Conservation (phyloP, 2,888 invertebrate genomes). For the Noctua janthina region DNA sequence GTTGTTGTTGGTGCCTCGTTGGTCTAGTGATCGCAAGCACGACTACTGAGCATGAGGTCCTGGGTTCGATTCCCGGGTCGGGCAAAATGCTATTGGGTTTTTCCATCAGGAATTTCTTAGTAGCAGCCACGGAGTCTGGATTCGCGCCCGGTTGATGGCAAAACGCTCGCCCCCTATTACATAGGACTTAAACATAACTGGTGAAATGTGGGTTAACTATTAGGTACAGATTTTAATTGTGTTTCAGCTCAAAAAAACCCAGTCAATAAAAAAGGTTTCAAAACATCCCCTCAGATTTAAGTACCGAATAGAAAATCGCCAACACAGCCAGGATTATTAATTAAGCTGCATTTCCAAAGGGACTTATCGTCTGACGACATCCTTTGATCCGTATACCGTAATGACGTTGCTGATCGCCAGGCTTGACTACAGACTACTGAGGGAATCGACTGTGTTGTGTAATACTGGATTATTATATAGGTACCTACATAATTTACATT, state of each 20-base stretch:
- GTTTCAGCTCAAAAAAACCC: not conserved
- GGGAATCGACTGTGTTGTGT: not conserved
- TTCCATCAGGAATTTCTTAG: too few species aligned
- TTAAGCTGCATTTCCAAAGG: constrained; percentile 45
- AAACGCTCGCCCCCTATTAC: too few species aligned
- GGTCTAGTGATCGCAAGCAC: too few species aligned
- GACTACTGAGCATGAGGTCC: too few species aligned
- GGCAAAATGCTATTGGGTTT: too few species aligned
- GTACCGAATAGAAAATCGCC: constrained; percentile 4
- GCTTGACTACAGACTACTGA: not conserved
- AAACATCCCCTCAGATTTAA: not conserved
- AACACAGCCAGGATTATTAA: constrained; percentile 39
- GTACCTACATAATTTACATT: not conserved
- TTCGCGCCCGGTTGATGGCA: too few species aligned
- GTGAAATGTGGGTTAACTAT: too few species aligned
- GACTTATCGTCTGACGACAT: constrained; percentile 27
- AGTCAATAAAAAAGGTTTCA: not conserved
- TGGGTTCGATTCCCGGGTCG: too few species aligned
- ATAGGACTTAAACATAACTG: too few species aligned
- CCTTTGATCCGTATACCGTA: constrained; percentile 45
- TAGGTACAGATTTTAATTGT: not conserved
- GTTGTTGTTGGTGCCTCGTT: too few species aligned
- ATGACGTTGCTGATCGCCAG: constrained; percentile 29
- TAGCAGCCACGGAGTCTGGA: too few species aligned
- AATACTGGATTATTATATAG: not conserved